These are phyloP conservation scores for Caenorhabditis sp. DNA, from an alignment of 2,888 invertebrate genomes.

Conservation along the genomic window DNA sequence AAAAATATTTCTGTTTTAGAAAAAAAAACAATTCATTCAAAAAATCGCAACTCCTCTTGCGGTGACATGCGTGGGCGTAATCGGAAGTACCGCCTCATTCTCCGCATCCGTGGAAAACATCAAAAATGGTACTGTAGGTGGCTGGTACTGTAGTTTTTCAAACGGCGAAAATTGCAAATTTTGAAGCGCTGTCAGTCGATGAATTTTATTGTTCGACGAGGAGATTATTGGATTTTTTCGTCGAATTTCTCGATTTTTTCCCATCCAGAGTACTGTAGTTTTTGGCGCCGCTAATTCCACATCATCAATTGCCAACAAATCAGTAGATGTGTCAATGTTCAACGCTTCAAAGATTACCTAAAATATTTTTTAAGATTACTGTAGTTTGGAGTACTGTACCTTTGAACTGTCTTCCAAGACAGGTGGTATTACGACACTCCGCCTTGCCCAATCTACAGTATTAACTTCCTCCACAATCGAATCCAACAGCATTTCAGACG, in stretches of 20 bases:
- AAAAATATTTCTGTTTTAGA: no score
- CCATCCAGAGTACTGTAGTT: conserved; percentile 25
- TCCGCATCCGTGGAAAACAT: conserved; percentile 4
- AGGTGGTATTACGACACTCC: conserved; percentile 32
- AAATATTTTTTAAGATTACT: not conserved
- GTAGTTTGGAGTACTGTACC: not conserved
- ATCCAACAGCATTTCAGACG: conserved; percentile 18
- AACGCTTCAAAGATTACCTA: conserved; percentile 12
- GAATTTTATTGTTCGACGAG: not conserved
- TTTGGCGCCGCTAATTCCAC: conserved; percentile 12
- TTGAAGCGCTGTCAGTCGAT: conserved; percentile 32
- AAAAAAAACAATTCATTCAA: no score
- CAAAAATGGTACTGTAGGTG: conserved; percentile 14
- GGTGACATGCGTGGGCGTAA: conserved; percentile 20
- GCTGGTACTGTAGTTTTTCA: conserved; percentile 26
- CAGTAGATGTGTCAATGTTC: conserved; percentile 20
- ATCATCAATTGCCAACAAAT: conserved; percentile 33
- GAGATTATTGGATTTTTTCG: conserved; percentile 4
- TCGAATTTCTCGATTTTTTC: conserved; percentile 25
- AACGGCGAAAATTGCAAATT: conserved; percentile 33
- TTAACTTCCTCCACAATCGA: conserved; percentile 16
- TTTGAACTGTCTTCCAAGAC: conserved; percentile 4
- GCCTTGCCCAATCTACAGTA: conserved; percentile 14
- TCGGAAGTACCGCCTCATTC: conserved; percentile 16
- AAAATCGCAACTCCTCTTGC: conserved; percentile 30